A percentile compares a stretch with the other conserved stretches of the same genome.
These are phyloP conservation scores for Myotis lucifugus DNA, from an alignment of 2,113 vertebrate genomes.

Conservation along the genomic window DNA sequence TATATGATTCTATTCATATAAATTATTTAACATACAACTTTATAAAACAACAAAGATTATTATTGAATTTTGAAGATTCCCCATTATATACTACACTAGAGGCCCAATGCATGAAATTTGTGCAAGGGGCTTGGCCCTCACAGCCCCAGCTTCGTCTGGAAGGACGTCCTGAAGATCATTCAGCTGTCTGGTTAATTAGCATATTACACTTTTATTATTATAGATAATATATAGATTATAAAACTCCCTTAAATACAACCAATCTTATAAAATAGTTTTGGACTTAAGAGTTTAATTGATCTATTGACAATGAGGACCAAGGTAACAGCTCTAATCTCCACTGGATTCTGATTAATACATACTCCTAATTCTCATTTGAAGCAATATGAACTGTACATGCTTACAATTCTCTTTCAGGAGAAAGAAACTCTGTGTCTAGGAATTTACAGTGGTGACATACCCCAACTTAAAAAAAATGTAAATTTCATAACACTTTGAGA, in stretches of 20 bases:
- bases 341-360: background rate
- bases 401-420: background rate
- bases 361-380: background rate
- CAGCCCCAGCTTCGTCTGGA: too few relatives aligned
- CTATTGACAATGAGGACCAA: background rate
- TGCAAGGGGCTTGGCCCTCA: too few relatives aligned
- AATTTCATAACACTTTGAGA: background rate
- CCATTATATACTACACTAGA: background rate
- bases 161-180: too few relatives aligned
- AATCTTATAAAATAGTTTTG: background rate
- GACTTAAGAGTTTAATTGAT: background rate
- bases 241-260: background rate
- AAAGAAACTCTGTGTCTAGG: background rate
- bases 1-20: background rate
- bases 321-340: background rate
- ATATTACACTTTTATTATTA: too few relatives aligned
- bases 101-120: too few relatives aligned
- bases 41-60: background rate
- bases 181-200: too few relatives aligned
- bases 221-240: background rate
- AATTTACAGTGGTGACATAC: background rate
- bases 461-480: background rate
- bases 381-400: fast-evolving
- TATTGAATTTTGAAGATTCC: background rate
- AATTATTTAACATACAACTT: background rate